Base-by-base conservation (phyloP, 2,797 vertebrate species). In the Botia kubotai region DNA sequence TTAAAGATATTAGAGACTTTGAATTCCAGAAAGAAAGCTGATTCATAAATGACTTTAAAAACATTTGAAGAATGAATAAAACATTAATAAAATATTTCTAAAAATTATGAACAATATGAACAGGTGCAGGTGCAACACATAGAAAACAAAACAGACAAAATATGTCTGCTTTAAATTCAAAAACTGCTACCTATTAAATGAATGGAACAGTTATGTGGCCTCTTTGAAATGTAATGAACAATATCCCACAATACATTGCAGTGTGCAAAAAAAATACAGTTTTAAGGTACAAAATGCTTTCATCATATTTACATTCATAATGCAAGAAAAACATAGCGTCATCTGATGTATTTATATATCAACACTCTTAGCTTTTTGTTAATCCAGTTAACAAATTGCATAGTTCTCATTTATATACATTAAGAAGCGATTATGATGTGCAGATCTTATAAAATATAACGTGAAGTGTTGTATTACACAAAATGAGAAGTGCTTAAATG, bases 231-330 rank as follows among this genome's bases (percentile, higher is more conserved):
- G 62, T 26, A 62, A 63, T 8, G 14, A 52, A 58, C 29, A 65
- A 78, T 81, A 68, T 66, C 39, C 39, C 62, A 65, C 55, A 53
- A 75, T 75, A 81, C 53, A 74, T 50, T 75, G 60, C 74, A 75
- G 43, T 84, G 85, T 86, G 81, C 77, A 84, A 84, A 83, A 43
- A 43, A 63, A 80, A 85, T 83, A 86, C 33, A 79, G 52, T 53
- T 72, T 82, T 21, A 65, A 62, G 46, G 58, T 72, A 81, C 72
- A 70, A 83, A 80, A 84, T 21, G 16, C 36, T 26, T 77, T 43
- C 72, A 82, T 72, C 67, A 57, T 84, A 85, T 87, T 85, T 85
- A 85, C 82, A 87, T 79, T 80, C 58, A 72, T 75, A 67, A 69
- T 26, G 72, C 43, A 62, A 62, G 33, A 77, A 72, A 68, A 72